phyloP scores from a whole-genome alignment of 1,140 invertebrate genomes.

The Cyphomyrmex costatus region DNA sequence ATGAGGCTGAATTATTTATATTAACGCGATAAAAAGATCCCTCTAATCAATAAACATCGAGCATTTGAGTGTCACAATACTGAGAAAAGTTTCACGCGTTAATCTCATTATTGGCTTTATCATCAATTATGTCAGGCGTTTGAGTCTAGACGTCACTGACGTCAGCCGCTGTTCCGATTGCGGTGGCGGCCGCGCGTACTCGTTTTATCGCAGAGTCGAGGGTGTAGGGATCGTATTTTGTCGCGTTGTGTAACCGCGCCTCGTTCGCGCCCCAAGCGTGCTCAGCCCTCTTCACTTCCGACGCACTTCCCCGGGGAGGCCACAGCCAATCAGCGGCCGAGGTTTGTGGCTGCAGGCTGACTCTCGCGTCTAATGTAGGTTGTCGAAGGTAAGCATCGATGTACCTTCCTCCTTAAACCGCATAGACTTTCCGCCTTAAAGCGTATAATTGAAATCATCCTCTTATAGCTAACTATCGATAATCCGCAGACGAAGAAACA shows the following conservation, averaged over 20 bases:
- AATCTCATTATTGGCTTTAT: background rate
- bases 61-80: background rate
- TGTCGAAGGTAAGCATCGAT: slow-evolving; percentile 58
- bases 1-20: background rate
- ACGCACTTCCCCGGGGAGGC: slow-evolving; percentile 75
- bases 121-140: background rate
- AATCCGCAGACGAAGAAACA: background rate
- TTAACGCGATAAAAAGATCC: background rate
- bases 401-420: slow-evolving; percentile 46
- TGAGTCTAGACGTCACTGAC: background rate
- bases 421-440: background rate
- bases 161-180: background rate
- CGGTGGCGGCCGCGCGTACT: too few species aligned
- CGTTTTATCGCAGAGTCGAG: background rate
- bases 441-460: slow-evolving; percentile 50
- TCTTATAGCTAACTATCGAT: background rate
- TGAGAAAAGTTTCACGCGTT: background rate
- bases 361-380: slow-evolving; percentile 70
- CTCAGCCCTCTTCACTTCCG: slow-evolving; percentile 76
- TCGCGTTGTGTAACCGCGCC: slow-evolving; percentile 69
- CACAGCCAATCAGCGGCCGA: slow-evolving; percentile 75
- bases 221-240: background rate
- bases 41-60: background rate
- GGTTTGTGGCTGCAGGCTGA: slow-evolving; percentile 66
- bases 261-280: slow-evolving; percentile 60